Base-by-base conservation (phyloP, 2,113 vertebrate species). In the Anolis sagrei region DNA sequence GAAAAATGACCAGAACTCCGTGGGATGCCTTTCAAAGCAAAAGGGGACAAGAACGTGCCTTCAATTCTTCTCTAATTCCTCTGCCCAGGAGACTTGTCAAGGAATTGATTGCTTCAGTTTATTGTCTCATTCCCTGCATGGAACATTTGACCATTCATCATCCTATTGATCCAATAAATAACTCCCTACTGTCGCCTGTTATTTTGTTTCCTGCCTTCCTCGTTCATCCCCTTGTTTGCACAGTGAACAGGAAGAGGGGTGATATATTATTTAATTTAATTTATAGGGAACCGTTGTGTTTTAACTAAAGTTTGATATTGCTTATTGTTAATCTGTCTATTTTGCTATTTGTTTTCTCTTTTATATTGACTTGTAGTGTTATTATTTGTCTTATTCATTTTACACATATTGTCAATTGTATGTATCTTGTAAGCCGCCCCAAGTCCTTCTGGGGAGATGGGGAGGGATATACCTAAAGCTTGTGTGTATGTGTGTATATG, bases 161-260 rank as follows among this genome's bases (percentile, higher is more conserved):
- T 82, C 87, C 74, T 83, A 88, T 88, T 2, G 4, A 82, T 84
- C 72, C 84, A 27, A 82, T 88, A 87, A 91, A 76, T 36, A 81
- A 72, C 14, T 78, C 32, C 58, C 62, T 48, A 25, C 1, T 79
- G 39, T 85, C 72, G 32, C 19, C 54, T 27, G 54, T 39, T 90
- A 51, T 72, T 70, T 70, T 76, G 78, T 3, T 51, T 80, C 86
- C 49, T 81, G 54, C 39, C 80, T 85, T 85, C 73, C 21, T 11
- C 66, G 74, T 4, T 7, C 44, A 86, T 23, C 54, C 21, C 77
- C 25, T 73, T 75, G 69, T 16, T 82, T 85, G 27, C 13, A 32
- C 13, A 61, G 9, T 70, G 76, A 90, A 78, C 5, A 13, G 13
- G 3, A 51, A 39, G 73, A 39, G 25, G 75, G 7, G 23, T 49